Evolutionary conservation across 1,140 invertebrate genomes (phyloP).

Genomic region (Holotrichia oblita): DNA sequence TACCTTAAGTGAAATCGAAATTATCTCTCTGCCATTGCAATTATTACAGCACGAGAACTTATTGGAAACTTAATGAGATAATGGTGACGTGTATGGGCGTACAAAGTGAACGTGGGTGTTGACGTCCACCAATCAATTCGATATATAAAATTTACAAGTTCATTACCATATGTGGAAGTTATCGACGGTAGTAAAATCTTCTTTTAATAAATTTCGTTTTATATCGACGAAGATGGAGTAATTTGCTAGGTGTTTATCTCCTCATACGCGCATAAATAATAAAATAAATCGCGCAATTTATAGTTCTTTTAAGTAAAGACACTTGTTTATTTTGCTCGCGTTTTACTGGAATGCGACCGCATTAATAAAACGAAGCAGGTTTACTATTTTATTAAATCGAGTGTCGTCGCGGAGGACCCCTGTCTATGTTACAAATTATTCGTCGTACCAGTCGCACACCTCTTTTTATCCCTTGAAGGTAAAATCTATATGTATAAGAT

Average conservation of each 20-base stretch:
- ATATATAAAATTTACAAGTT: background rate
- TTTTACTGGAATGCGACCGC: conserved; percentile 4
- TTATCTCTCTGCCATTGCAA: no score
- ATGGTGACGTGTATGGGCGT: no score
- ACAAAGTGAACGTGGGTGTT: conserved; percentile 1
- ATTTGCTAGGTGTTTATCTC: background rate
- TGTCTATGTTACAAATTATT: conserved; percentile 13
- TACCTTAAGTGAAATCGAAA: no score
- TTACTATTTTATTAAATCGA: background rate
- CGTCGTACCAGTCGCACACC: background rate
- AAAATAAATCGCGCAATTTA: conserved; percentile 11
- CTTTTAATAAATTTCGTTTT: conserved; percentile 35
- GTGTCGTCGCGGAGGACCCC: background rate
- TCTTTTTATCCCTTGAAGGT: no score
- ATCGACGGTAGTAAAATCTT: conserved; percentile 15
- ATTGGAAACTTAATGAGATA: no score
- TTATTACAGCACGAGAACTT: no score
- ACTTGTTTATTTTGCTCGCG: background rate
- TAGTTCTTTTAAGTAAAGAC: conserved; percentile 23
- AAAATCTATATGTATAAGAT: no score
- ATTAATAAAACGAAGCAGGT: conserved; percentile 17
- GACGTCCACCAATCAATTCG: background rate
- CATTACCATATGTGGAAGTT: conserved; percentile 17
- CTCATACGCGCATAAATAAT: conserved; percentile 18
- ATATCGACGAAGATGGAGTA: background rate